Conservation (phyloP, 2,113 vertebrate genomes). For the Acanthochromis polyacanthus region DNA sequence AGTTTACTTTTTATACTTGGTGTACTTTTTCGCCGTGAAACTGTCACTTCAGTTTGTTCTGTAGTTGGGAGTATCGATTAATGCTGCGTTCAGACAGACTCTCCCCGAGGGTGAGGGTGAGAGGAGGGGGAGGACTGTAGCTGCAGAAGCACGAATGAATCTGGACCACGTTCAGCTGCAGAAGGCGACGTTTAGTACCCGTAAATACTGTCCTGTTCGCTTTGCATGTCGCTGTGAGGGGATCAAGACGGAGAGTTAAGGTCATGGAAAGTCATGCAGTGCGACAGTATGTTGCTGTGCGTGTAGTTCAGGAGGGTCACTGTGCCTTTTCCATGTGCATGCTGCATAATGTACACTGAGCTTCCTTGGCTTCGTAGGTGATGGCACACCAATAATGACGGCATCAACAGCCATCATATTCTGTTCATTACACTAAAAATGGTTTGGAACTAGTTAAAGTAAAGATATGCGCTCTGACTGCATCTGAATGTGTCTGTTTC, state of each 20-base stretch:
- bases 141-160: conserved; percentile 45
- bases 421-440: not conserved
- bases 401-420: too few relatives aligned
- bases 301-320: not conserved
- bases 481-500: too few relatives aligned
- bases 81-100: conserved; percentile 43
- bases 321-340: conserved; percentile 1
- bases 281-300: not conserved
- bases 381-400: too few relatives aligned
- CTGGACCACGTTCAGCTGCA: conserved; percentile 45
- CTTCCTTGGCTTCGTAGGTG: too few relatives aligned
- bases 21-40: conserved; percentile 46
- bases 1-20: conserved; percentile 53
- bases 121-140: not conserved
- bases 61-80: conserved; percentile 57
- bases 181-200: conserved; percentile 38
- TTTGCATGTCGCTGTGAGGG: conserved; percentile 22
- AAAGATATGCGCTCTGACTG: not conserved
- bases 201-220: conserved; percentile 44
- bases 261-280: conserved; percentile 22
- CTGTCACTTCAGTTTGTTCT: conserved; percentile 53
- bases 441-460: conserved; percentile 2
- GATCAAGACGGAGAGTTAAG: conserved; percentile 25
- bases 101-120: conserved; percentile 21
- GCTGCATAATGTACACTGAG: not conserved